phyloP scores from a whole-genome alignment of 2,797 vertebrate species.

The Cyprinodon diabolis region DNA sequence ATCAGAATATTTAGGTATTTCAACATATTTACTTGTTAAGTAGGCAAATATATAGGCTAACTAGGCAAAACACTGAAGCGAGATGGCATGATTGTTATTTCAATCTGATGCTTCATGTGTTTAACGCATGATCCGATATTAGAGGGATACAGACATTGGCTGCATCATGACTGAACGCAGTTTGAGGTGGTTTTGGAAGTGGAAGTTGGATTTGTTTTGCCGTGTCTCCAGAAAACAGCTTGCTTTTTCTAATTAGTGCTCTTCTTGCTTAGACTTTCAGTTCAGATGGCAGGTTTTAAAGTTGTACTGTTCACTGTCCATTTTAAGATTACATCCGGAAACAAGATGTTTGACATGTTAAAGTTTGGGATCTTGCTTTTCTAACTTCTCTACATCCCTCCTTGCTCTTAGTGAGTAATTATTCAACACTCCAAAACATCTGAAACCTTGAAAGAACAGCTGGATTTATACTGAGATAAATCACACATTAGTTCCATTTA shows the following conservation, averaged over 20 bases:
- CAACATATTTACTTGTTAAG: too few species aligned
- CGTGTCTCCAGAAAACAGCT: too few species aligned
- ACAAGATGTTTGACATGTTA: too few species aligned
- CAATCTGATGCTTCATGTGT: too few species aligned
- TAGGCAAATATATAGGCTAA: too few species aligned
- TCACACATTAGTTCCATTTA: not conserved
- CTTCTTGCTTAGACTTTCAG: not conserved
- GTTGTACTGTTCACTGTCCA: not conserved
- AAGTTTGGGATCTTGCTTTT: not conserved
- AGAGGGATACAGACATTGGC: not conserved
- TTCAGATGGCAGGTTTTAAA: not conserved
- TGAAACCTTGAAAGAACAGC: not conserved
- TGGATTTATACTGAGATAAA: not conserved
- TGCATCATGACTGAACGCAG: not conserved
- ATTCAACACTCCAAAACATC: not conserved
- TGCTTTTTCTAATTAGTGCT: not conserved
- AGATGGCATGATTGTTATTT: too few species aligned
- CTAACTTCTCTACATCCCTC: too few species aligned
- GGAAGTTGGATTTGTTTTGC: too few species aligned
- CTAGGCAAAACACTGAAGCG: too few species aligned
- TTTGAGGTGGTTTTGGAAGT: too few species aligned
- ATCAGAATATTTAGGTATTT: too few species aligned
- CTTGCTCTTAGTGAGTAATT: too few species aligned
- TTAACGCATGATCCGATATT: not conserved
- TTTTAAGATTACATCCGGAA: not conserved